Base-by-base conservation (phyloP, 2,888 invertebrate genomes). In the Erpobdella octoculata region DNA sequence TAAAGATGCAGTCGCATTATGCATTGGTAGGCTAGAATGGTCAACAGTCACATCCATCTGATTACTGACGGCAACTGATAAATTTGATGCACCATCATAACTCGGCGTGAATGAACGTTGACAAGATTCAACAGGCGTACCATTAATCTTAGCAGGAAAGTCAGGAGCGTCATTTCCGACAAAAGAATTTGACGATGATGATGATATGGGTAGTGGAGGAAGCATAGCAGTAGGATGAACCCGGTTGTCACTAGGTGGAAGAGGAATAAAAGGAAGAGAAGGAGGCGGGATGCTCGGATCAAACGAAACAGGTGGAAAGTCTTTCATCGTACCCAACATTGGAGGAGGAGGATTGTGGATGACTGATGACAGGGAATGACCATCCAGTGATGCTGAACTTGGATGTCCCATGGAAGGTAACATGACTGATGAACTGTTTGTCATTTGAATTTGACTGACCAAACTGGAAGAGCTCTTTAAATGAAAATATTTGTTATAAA, bases 201-300 rank as follows among this genome's bases (percentile, higher is more conserved):
- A 53, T 53, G 53, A 6, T 18, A 25, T 21, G n/a, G 8, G 9
- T 1, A 53, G 9, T 3, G 21, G 53, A 53, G 53, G 53, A 53
- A 28, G 53, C 6, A 53, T 53, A n/a, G n/a, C n/a, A n/a, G n/a
- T n/a, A n/a, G n/a, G n/a, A n/a, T n/a, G n/a, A n/a, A n/a, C n/a
- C n/a, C n/a, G n/a, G n/a, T n/a, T n/a, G 53, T 53, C 53, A 8
- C 21, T 25, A 8, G 21, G 21, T 2, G 53, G 53, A 8, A 53
- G 28, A 2, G 53, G 53, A 53, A 28, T 21, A 53, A 28, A 28
- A 6, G 53, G 53, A 53, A 53, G 53, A 53, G 21, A 53, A 28
- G 53, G 53, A 53, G 53, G 53, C 21, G 53, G 53, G 28, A 53
- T 53, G 15, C 53, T 53, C 8, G 53, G 53, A n/a, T 53, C 53